These are phyloP conservation scores for Philereme vetulata DNA, from an alignment of 2,888 invertebrate species.

Conservation along the genomic window DNA sequence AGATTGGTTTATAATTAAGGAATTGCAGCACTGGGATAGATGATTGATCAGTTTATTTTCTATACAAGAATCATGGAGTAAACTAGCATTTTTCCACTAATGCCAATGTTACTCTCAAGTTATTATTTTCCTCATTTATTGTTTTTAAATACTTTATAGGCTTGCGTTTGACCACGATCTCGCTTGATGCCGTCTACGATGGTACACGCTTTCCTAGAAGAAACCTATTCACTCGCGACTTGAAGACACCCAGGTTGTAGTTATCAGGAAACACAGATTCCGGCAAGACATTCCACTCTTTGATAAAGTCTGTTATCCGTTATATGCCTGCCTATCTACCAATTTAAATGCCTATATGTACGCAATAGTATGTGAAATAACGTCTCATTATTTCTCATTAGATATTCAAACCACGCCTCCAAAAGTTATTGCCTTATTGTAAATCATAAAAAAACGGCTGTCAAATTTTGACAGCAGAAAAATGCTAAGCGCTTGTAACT, in stretches of 20 bases:
- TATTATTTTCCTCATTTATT: too few relatives aligned
- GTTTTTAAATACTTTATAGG: too few relatives aligned
- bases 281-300: too few relatives aligned
- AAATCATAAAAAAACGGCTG: conserved; percentile 14
- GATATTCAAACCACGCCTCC: conserved; percentile 24
- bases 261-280: too few relatives aligned
- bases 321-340: neutral
- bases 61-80: too few relatives aligned
- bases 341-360: neutral
- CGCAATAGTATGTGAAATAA: conserved; percentile 18
- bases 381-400: conserved; percentile 21
- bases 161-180: too few relatives aligned
- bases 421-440: conserved; percentile 25
- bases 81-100: too few relatives aligned
- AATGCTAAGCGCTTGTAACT: conserved; percentile 11
- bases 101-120: neutral
- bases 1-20: conserved; percentile 17
- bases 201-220: too few relatives aligned
- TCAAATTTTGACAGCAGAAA: conserved; percentile 18
- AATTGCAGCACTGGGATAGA: conserved; percentile 1
- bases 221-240: too few relatives aligned
- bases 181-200: too few relatives aligned
- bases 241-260: too few relatives aligned
- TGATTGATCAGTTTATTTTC: neutral
- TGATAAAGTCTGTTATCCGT: too few relatives aligned